Evolutionary conservation across 1,140 invertebrate genomes (phyloP), one percentile per base, ranked within the genome.

Genomic region (Megalopta genalis): DNA sequence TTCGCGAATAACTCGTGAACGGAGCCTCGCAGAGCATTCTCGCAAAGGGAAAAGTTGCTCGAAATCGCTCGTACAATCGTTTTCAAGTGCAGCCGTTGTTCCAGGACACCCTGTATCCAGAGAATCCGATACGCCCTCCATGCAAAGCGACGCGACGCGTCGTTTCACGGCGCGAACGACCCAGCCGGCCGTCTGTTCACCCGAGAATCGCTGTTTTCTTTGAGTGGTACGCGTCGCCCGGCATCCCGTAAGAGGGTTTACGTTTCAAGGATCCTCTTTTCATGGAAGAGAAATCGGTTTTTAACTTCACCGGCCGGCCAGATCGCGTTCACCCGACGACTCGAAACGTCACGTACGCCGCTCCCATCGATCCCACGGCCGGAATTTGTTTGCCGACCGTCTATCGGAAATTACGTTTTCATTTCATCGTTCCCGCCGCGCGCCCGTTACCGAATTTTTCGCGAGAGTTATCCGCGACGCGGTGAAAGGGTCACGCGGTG

Each of bases 211-310:
- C 59, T 49, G 63, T 71, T 76, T 67, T 75, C 82, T 85, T 86
- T 83, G 69, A 85, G 77, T 77, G n/a, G 18, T 49, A 39, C 52
- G 68, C 65, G 68, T 72, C 64, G n/a, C 73, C 57, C 62, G 46
- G 23, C 39, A 65, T 70, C 60, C 52, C 21, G 39, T 69, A 83
- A 77, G 64, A 73, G 67, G 77, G 72, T 83, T 83, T 83, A 81
- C 83, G 81, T 85, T 85, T 83, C 81, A 81, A 77, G 81, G 52
- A 77, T 57, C 65, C 77, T 86, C 37, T 49, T 85, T 71, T 65
- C 77, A 73, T 64, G 77, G 73, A 86, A 32, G 32, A 32, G 54
- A 68, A 86, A 86, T 85, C 83, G 77, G 68, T 85, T 85, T 86
- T 82, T 84, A 83, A 77, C 60, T 52, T 86, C 69, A 49, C n/a